Base-by-base conservation (phyloP, 1,140 invertebrate species). In the Planococcus citri region DNA sequence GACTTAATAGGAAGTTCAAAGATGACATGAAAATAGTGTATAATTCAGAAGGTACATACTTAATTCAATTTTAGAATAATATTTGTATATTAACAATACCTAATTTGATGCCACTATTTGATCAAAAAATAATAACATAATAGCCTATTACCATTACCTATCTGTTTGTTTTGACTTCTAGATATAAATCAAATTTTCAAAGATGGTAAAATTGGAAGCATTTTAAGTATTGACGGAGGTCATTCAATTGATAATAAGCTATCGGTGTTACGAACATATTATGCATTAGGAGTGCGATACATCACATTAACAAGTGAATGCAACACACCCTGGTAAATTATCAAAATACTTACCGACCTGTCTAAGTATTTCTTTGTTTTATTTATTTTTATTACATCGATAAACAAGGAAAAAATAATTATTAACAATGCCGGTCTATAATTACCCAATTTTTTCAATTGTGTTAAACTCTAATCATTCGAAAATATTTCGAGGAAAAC, bases 141-240 rank as follows among this genome's bases (percentile, higher is more conserved):
- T 37, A 8, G 14, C 33, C 6, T 37, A 37, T 37, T 37, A 37
- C 33, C 6, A 37, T 14, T 37, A 8, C 33, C 10, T 51, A 51
- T 51, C 41, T 17, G 17, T n/a, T 9, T 17, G 4, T 51, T 51
- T 64, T 64, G 4, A 25, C 22, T 25, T 64, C 10, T 17, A 64
- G 60, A 64, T 24, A 25, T 64, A 10, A 17, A 64, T 14, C 20
- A 10, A 25, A 20, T 64, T 17, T 64, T 24, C 74, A 84, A 85
- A 25, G 83, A 85, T 1, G 87, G 88, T 0, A 84, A 87, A 69
- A 87, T 94, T 38, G 91, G 87, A 9, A 92, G 90, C 72, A 79
- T 94, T 70, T 88, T 94, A 41, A 91, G 90, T 0, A 85, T 95
- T 29, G 89, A 94, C 80, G 88, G 92, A 57, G 88, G 88, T 27